Conservation (phyloP, 2,797 vertebrate species). For the Odontamblyopus rebecca region DNA sequence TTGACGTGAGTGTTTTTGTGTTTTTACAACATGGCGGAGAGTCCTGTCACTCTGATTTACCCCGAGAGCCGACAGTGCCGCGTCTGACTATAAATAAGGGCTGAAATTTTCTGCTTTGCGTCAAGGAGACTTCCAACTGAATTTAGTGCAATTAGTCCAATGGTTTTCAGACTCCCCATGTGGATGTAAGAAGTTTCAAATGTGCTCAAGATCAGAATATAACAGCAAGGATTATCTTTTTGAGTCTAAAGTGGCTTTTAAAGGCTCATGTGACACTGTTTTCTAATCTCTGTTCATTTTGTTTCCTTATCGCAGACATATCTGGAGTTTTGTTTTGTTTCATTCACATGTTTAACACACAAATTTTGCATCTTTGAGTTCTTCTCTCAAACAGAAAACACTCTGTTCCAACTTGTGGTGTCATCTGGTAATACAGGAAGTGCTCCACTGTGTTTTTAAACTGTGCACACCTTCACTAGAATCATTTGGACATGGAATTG, state of each 20-base stretch:
- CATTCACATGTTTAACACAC: too few relatives aligned
- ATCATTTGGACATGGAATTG: too few relatives aligned
- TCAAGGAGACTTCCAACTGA: background rate
- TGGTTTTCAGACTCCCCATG: background rate
- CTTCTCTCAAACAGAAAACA: too few relatives aligned
- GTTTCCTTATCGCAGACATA: too few relatives aligned
- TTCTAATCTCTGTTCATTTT: too few relatives aligned
- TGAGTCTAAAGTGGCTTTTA: background rate
- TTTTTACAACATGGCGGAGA: constrained; percentile 1
- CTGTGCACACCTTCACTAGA: too few relatives aligned
- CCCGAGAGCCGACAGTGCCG: background rate
- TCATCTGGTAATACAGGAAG: too few relatives aligned
- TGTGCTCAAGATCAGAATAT: background rate
- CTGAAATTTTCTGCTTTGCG: background rate
- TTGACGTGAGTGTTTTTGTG: constrained; percentile 2
- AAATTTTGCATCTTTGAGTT: too few relatives aligned
- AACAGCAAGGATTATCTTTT: background rate
- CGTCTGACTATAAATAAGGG: constrained; percentile 4
- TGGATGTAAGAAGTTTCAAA: background rate
- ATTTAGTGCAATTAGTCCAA: background rate
- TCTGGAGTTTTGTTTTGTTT: too few relatives aligned
- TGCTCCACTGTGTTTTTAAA: too few relatives aligned
- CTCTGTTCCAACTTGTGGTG: too few relatives aligned
- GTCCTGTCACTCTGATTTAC: constrained; percentile 9
- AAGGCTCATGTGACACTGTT: too few relatives aligned